A percentile compares a stretch with the other conserved stretches of the same genome.
Conservation (phyloP, 2,113 vertebrate genomes). For the Calidris pygmaea region DNA sequence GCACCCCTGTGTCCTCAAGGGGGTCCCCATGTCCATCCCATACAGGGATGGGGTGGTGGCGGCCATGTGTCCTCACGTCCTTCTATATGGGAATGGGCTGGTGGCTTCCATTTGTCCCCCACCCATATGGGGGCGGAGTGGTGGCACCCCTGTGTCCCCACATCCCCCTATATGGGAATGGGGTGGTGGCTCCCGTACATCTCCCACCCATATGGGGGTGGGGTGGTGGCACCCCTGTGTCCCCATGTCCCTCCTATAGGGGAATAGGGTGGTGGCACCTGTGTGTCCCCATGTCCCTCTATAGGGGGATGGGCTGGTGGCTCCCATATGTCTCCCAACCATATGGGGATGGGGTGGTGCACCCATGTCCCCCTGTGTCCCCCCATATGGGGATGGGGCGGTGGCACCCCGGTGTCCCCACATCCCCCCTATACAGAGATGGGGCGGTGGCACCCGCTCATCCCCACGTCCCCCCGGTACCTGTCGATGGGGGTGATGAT, state of each 20-base stretch:
- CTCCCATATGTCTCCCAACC: no score
- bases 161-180: not conserved
- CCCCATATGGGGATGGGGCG: no score
- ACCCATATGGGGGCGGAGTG: no score
- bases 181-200: not conserved
- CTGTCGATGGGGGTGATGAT: constrained; percentile 96
- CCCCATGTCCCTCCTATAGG: not conserved
- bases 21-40: no score
- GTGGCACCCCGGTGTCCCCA: no score
- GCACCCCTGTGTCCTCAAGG: not conserved
- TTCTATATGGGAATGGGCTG: not conserved
- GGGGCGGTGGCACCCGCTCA: not conserved
- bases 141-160: no score
- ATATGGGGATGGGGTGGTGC: not conserved
- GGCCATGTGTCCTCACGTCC: not conserved
- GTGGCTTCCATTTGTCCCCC: no score
- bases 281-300: not conserved
- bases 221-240: not conserved
- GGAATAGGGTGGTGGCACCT: not conserved
- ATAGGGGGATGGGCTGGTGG: not conserved
- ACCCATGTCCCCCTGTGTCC: no score
- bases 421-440: not conserved
- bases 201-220: not conserved
- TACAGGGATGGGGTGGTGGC: not conserved
- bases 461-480: not conserved